These are phyloP conservation scores for Temnothorax curvispinosus DNA, from an alignment of 1,140 invertebrate species.

Conservation along the genomic window DNA sequence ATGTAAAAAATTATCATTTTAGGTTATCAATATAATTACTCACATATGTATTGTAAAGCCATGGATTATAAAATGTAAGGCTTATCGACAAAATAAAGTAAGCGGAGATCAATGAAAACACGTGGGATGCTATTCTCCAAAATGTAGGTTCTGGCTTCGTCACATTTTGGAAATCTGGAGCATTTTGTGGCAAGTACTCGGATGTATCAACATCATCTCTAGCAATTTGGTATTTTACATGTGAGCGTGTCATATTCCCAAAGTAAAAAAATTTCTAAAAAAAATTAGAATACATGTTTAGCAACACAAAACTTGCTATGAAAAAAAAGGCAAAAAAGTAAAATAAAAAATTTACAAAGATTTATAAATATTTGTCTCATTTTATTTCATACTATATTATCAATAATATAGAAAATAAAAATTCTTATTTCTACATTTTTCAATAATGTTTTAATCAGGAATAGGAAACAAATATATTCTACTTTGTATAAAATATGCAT, in stretches of 20 bases:
- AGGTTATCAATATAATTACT: slow-evolving; percentile 72
- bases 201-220: slow-evolving; percentile 80
- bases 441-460: not conserved
- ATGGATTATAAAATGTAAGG: slow-evolving; percentile 98
- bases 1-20: not conserved
- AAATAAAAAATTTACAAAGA: not conserved
- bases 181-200: slow-evolving; percentile 80
- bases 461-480: not conserved
- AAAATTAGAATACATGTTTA: slow-evolving; percentile 11
- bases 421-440: not conserved
- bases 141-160: slow-evolving; percentile 76
- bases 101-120: slow-evolving; percentile 88
- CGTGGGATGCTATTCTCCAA: slow-evolving; percentile 82
- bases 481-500: not conserved
- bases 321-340: not conserved
- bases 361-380: not conserved
- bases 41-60: slow-evolving; percentile 92
- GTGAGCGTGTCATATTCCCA: slow-evolving; percentile 82
- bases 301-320: not conserved
- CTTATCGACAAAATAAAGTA: slow-evolving; percentile 97
- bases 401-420: not conserved
- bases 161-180: slow-evolving; percentile 77
- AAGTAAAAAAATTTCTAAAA: slow-evolving; percentile 54
- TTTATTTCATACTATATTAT: not conserved
- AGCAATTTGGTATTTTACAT: slow-evolving; percentile 84